Percentiles rank a stretch among this genome's conserved stretches.
Conservation (phyloP, 2,113 vertebrate species). For the Xenopus borealis region DNA sequence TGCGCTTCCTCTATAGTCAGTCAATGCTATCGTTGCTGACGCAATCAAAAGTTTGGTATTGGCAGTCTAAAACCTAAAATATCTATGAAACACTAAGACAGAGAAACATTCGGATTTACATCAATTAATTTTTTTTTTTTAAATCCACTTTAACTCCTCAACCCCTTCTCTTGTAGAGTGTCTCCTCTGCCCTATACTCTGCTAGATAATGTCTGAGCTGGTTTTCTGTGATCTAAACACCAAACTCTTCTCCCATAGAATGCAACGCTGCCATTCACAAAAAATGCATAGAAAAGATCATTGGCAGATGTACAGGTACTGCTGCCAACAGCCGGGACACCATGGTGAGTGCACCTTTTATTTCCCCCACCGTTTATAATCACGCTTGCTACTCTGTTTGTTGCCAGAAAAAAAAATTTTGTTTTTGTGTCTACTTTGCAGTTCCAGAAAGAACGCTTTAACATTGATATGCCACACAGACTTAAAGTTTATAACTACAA, state of each 20-base stretch:
- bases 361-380: slow-evolving; percentile 6
- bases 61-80: too few relatives aligned
- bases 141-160: too few relatives aligned
- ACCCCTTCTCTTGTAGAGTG: too few relatives aligned
- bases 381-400: neutral
- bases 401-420: neutral
- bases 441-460: slow-evolving; percentile 99
- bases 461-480: slow-evolving; percentile 97
- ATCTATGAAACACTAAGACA: too few relatives aligned
- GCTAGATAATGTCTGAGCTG: too few relatives aligned
- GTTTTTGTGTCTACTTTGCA: slow-evolving; percentile 53
- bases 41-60: too few relatives aligned
- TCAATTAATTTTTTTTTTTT: too few relatives aligned
- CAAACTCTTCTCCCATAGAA: slow-evolving; percentile 64
- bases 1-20: too few relatives aligned
- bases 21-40: too few relatives aligned
- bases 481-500: slow-evolving; percentile 96
- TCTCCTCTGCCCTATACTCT: too few relatives aligned
- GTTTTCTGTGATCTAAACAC: too few relatives aligned
- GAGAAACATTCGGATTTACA: too few relatives aligned
- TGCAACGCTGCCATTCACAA: slow-evolving; percentile 99
- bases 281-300: slow-evolving; percentile 98
- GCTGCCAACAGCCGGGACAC: slow-evolving; percentile 96
- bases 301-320: slow-evolving; percentile 92
- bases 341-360: slow-evolving; percentile 70